These are phyloP conservation scores for Araneus ventricosus DNA, from an alignment of 1,140 invertebrate species.

Conservation along the genomic window DNA sequence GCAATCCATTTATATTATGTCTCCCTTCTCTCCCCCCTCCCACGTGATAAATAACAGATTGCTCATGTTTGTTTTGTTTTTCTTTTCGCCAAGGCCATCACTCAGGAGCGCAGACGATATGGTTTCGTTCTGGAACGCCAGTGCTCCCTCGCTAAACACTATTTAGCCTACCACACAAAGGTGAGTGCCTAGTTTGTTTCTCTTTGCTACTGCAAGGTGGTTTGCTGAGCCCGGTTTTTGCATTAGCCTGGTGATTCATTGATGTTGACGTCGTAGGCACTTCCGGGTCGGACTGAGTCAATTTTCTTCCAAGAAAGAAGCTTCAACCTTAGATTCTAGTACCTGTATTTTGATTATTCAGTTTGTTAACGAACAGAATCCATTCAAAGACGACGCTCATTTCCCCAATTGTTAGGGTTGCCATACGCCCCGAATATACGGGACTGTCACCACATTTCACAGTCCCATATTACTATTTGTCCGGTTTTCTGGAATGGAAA, in stretches of 20 bases:
- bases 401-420: too few species aligned
- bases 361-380: too few species aligned
- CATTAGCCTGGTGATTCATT: background rate
- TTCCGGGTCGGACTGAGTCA: too few species aligned
- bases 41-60: slow-evolving; percentile 73
- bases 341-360: too few species aligned
- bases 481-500: too few species aligned
- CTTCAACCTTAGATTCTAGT: too few species aligned
- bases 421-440: too few species aligned
- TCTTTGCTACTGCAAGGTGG: background rate
- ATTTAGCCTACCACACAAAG: slow-evolving; percentile 89
- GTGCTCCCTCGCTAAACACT: slow-evolving; percentile 93
- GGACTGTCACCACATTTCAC: too few species aligned
- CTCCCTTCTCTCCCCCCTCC: background rate
- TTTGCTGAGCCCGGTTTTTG: background rate
- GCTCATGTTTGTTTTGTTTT: slow-evolving; percentile 61
- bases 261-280: background rate
- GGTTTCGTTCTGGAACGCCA: slow-evolving; percentile 95
- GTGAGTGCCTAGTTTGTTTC: slow-evolving; percentile 75
- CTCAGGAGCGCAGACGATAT: slow-evolving; percentile 94
- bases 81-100: slow-evolving; percentile 87
- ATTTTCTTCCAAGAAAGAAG: too few species aligned
- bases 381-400: too few species aligned
- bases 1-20: slow-evolving; percentile 73
- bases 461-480: too few species aligned